Conservation (phyloP, 2,888 invertebrate species). For the Drosophila formosana region DNA sequence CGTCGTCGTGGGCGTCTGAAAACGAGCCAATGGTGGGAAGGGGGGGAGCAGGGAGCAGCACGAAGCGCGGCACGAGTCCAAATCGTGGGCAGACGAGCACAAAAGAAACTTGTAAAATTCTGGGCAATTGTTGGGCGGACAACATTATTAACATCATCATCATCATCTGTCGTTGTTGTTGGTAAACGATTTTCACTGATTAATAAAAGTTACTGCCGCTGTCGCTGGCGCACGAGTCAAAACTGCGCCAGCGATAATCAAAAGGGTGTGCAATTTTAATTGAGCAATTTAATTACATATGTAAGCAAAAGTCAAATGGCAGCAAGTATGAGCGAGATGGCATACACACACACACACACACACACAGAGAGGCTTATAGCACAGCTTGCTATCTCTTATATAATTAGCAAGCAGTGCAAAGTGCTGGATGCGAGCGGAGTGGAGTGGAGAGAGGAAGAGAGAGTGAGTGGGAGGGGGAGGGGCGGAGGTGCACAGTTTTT, state of each 20-base stretch:
- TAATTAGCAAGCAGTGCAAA: slow-evolving; percentile 63
- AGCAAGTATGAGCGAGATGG: slow-evolving; percentile 26
- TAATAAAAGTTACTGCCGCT: slow-evolving; percentile 63
- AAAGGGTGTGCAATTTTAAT: slow-evolving; percentile 85
- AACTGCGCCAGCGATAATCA: slow-evolving; percentile 82
- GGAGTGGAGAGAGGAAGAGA: slow-evolving; percentile 1
- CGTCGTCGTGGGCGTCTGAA: slow-evolving; percentile 27
- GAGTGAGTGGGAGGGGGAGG: neutral
- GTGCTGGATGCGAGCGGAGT: neutral
- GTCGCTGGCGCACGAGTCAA: slow-evolving; percentile 2
- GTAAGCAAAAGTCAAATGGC: slow-evolving; percentile 73
- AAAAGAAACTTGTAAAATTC: slow-evolving; percentile 66
- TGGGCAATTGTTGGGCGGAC: slow-evolving; percentile 68
- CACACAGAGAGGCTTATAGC: neutral
- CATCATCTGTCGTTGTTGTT: slow-evolving; percentile 40
- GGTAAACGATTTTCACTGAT: slow-evolving; percentile 74
- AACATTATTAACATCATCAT: slow-evolving; percentile 42
- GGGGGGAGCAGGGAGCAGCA: neutral
- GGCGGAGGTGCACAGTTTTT: slow-evolving; percentile 37
- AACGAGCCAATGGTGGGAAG: neutral
- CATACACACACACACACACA: slow-evolving; percentile 4
- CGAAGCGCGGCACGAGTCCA: slow-evolving; percentile 14
- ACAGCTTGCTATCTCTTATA: slow-evolving; percentile 39
- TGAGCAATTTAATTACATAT: slow-evolving; percentile 85
- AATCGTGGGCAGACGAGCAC: slow-evolving; percentile 30